Evolutionary conservation across 2,888 invertebrate genomes (phyloP), one percentile per base, ranked within the genome.

Genomic region (Spilosoma lubricipeda): DNA sequence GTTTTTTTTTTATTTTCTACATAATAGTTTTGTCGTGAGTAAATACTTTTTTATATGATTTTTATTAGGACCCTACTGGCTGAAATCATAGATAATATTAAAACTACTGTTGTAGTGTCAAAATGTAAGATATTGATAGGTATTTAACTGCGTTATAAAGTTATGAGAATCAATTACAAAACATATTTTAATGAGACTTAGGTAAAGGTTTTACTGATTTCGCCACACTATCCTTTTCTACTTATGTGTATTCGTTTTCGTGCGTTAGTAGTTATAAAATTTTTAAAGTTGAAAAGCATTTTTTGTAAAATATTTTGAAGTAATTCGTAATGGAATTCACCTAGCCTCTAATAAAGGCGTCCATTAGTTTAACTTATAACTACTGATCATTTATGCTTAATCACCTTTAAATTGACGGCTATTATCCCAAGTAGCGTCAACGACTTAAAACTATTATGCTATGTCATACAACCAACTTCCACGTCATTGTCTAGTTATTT

Each of bases 401-500:
- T 59, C n/a, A 9, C 56, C 13, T 59, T 27, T 59, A 2, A 59
- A 56, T 56, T n/a, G 11, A 56, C n/a, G n/a, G 23, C n/a, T 9
- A 56, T 56, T 56, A 59, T 27, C n/a, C 27, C 27, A 3, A 59
- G 27, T 59, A 27, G 27, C 56, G 23, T n/a, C n/a, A 27, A 27
- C 15, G 15, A 27, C n/a, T 27, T 59, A 27, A 0, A 59, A 56
- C n/a, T 13, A n/a, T n/a, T 56, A 56, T 56, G n/a, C 52, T 15
- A 48, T 20, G 20, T 8, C 8, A 59, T 30, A 59, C 59, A 11
- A 59, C 15, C 27, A 11, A 59, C 15, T 15, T 59, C 5, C 18
- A 18, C 7, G 18, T 20, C 18, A 30, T 30, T 63, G 30, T 63
- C 18, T 30, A 7, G 70, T 71, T 79, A 75, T 82, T 70, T 74